A percentile compares a stretch with the other conserved stretches of the same genome.
These are phyloP conservation scores for Lepidochitona cinerea DNA, from an alignment of 2,888 invertebrate species.

Conservation along the genomic window DNA sequence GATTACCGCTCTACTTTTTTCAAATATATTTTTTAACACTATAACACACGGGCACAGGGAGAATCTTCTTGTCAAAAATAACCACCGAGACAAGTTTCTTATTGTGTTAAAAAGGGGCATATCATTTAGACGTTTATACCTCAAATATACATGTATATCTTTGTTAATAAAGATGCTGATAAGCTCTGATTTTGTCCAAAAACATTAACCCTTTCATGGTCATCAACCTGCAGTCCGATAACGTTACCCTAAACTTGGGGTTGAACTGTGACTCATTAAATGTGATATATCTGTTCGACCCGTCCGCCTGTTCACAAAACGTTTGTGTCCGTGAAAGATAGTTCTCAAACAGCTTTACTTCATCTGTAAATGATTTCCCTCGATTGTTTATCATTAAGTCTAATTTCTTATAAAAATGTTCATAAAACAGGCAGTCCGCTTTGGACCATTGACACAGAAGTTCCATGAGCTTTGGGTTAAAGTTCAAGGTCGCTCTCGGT, in stretches of 20 bases:
- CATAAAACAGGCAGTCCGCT: conserved; percentile 41
- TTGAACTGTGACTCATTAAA: not conserved
- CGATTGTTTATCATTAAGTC: not conserved
- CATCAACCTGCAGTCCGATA: not conserved
- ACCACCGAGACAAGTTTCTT: no score
- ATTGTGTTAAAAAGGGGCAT: no score
- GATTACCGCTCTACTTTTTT: no score
- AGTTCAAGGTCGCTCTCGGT: not conserved
- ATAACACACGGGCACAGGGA: no score
- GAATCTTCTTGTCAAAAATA: no score
- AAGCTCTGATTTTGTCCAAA: not conserved
- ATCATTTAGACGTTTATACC: no score
- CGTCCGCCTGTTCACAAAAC: not conserved
- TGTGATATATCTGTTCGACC: not conserved
- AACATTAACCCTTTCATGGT: not conserved
- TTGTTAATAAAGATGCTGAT: no score
- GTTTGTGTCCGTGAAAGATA: not conserved
- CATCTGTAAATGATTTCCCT: not conserved
- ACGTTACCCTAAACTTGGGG: not conserved
- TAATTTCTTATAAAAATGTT: not conserved
- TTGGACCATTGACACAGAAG: conserved; percentile 53
- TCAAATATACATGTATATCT: no score
- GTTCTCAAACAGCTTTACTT: not conserved
- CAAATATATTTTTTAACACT: no score
- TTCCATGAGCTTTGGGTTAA: conserved; percentile 28